These are phyloP conservation scores for Podargus strigoides DNA, from an alignment of 2,797 vertebrate species.

Conservation along the genomic window DNA sequence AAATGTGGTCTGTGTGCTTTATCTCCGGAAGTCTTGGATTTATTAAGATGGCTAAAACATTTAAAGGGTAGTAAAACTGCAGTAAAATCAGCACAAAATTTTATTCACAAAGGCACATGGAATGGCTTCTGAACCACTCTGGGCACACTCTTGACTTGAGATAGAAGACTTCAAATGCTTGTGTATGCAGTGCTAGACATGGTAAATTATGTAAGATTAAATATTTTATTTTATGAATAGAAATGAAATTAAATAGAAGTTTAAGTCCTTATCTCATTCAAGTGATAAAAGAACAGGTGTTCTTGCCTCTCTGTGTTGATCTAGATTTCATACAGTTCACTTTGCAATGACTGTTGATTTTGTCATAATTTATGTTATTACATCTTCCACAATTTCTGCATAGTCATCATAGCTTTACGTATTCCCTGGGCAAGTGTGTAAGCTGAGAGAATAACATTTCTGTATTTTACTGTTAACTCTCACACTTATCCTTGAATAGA, in stretches of 20 bases:
- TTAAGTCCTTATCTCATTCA: not conserved
- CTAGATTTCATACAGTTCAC: not conserved
- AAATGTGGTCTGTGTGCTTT: not conserved
- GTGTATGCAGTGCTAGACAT: not conserved
- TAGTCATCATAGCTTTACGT: not conserved
- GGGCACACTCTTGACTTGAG: not conserved
- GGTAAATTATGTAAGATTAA: not conserved
- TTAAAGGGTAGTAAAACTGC: not conserved
- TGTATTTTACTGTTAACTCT: not conserved
- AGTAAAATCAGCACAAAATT: not conserved
- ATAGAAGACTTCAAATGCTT: not conserved
- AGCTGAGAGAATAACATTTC: not conserved
- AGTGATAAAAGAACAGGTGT: not conserved
- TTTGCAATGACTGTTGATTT: not conserved
- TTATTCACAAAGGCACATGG: fast-evolving
- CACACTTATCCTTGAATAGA: not conserved
- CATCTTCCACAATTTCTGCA: not conserved
- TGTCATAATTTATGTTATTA: not conserved
- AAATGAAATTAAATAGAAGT: not conserved
- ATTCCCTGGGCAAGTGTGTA: not conserved
- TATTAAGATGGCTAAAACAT: not conserved
- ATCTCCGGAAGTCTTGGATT: not conserved
- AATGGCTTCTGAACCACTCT: not conserved
- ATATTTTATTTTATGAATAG: not conserved
- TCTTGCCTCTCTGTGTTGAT: not conserved